Conservation (phyloP, 2,113 vertebrate species). For the Spizaetus ornatus region DNA sequence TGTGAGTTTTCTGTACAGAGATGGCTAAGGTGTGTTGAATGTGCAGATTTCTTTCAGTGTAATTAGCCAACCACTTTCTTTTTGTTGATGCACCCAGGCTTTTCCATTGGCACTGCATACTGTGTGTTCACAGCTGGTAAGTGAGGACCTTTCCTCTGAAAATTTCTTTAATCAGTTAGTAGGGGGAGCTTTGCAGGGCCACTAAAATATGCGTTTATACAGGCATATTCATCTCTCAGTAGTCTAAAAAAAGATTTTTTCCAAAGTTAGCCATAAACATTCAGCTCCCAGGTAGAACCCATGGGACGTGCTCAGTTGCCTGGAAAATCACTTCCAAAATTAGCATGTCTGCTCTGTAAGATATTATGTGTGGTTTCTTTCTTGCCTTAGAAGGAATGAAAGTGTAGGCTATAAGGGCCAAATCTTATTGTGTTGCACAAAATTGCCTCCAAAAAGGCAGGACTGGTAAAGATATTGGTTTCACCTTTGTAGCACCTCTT, state of each 20-base stretch:
- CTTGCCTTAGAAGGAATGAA: not conserved
- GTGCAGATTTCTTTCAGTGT: not conserved
- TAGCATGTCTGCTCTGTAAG: not conserved
- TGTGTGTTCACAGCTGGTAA: not conserved
- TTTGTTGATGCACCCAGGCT: not conserved
- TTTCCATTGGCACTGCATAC: not conserved
- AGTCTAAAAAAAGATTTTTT: not conserved
- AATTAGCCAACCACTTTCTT: not conserved
- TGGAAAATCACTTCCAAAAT: slow-evolving; percentile 43
- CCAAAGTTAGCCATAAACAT: not conserved
- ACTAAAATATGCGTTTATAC: not conserved
- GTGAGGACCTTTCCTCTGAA: not conserved
- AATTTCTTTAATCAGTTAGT: not conserved
- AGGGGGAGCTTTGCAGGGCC: not conserved
- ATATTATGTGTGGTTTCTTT: not conserved
- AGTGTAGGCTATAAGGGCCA: not conserved
- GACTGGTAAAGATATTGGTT: not conserved
- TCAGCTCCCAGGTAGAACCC: not conserved
- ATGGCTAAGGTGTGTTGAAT: not conserved
- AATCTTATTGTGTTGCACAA: not conserved
- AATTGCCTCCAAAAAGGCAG: not conserved
- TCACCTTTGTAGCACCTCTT: not conserved
- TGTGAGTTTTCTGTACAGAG: not conserved
- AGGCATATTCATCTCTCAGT: not conserved
- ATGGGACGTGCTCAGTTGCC: not conserved